Conservation (phyloP, 2,797 vertebrate species). For the Galaxias olidus region DNA sequence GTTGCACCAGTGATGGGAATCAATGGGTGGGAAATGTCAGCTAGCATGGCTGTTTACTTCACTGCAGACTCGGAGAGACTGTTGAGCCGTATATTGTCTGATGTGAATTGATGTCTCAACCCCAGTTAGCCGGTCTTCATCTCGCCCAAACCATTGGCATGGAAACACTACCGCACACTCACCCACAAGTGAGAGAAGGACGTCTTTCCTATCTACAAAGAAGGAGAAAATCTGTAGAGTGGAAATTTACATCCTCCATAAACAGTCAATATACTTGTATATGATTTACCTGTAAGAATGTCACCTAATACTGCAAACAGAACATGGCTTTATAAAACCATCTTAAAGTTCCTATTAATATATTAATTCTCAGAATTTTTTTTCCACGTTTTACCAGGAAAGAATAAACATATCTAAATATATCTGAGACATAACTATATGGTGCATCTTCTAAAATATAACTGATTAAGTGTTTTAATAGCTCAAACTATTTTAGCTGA, state of each 20-base stretch:
- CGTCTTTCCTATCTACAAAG: background rate
- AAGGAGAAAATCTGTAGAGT: background rate
- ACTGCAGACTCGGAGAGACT: constrained; percentile 23
- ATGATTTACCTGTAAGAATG: background rate
- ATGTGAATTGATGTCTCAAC: constrained; percentile 26
- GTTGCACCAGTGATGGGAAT: constrained; percentile 68
- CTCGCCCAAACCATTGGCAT: constrained; percentile 1
- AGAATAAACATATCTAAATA: too few relatives aligned
- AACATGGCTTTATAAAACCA: too few relatives aligned
- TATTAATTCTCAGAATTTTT: too few relatives aligned
- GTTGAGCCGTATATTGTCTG: constrained; percentile 31
- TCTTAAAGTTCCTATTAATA: too few relatives aligned
- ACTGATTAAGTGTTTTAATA: background rate
- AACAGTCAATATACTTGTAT: background rate
- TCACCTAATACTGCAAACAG: too few relatives aligned
- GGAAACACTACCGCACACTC: background rate
- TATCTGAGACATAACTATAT: background rate
- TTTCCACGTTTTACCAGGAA: too few relatives aligned
- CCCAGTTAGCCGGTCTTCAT: constrained; percentile 21
- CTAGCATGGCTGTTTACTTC: constrained; percentile 54
- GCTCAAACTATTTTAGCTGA: constrained; percentile 24
- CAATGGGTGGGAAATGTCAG: constrained; percentile 70
- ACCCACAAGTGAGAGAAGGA: background rate
- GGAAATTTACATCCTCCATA: background rate
- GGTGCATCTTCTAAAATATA: background rate